phyloP scores from a whole-genome alignment of 2,888 invertebrate genomes.

The Brassicogethes aeneus region DNA sequence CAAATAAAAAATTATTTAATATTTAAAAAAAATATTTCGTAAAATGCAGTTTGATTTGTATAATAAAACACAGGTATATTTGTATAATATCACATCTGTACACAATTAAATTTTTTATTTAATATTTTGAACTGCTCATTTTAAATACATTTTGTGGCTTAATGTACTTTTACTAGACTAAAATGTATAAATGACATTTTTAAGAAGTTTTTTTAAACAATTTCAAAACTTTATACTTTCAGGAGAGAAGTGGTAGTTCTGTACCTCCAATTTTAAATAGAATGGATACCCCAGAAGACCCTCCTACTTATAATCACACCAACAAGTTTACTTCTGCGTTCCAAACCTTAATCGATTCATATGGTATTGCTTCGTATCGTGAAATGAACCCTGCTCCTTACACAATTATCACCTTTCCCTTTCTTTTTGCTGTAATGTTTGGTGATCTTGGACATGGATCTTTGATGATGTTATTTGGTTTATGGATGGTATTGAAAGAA shows the following conservation, averaged over 20 bases:
- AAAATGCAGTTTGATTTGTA: too few relatives aligned
- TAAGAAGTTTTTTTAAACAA: too few relatives aligned
- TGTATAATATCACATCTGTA: too few relatives aligned
- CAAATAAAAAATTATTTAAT: too few relatives aligned
- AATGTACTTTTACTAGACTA: too few relatives aligned
- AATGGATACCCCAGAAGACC: conserved; percentile 81
- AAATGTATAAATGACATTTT: too few relatives aligned
- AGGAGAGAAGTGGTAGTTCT: conserved; percentile 90
- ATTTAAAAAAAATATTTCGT: too few relatives aligned
- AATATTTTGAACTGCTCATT: too few relatives aligned
- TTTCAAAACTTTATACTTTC: conserved; percentile 10
- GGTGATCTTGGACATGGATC: conserved; percentile 93
- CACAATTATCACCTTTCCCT: conserved; percentile 95
- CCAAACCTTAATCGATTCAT: conserved; percentile 91
- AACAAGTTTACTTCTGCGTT: conserved; percentile 96
- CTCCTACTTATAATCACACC: conserved; percentile 92
- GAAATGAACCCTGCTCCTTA: conserved; percentile 98
- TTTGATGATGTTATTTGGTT: conserved; percentile 84
- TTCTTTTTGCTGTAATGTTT: conserved; percentile 97
- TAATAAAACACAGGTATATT: too few relatives aligned
- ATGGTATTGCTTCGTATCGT: conserved; percentile 90
- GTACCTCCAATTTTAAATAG: conserved; percentile 94
- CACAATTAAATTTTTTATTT: too few relatives aligned
- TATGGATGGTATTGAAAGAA: conserved; percentile 93
- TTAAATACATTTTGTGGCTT: too few relatives aligned